These are phyloP conservation scores for Procambarus clarkii DNA, from an alignment of 1,140 invertebrate species.

Conservation along the genomic window DNA sequence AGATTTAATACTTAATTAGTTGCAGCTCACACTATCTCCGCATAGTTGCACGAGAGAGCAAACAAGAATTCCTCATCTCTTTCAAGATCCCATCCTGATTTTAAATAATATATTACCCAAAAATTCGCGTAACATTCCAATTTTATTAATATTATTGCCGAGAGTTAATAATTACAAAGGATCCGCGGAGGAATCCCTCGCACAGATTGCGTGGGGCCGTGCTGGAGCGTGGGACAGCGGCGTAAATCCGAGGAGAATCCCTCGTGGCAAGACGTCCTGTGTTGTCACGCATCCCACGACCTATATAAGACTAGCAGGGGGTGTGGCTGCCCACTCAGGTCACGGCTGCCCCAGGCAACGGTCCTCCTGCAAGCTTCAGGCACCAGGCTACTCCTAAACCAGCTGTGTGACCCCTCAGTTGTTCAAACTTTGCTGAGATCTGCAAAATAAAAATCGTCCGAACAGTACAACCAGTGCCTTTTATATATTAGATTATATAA, in stretches of 20 bases:
- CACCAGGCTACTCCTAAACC: neutral
- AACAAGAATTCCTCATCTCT: too few species aligned
- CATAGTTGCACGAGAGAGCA: too few species aligned
- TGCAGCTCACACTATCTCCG: too few species aligned
- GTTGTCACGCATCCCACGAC: slow-evolving; percentile 22
- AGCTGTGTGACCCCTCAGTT: neutral
- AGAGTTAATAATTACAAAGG: too few species aligned
- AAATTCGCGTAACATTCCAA: too few species aligned
- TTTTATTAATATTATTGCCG: too few species aligned
- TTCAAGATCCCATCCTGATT: too few species aligned
- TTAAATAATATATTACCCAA: too few species aligned
- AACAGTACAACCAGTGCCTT: slow-evolving; percentile 4
- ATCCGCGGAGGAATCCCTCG: neutral
- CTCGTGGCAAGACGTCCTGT: neutral
- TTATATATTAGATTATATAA: too few species aligned
- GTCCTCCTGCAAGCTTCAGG: neutral
- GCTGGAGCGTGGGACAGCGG: neutral
- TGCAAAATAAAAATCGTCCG: neutral
- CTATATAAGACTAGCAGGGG: slow-evolving; percentile 47
- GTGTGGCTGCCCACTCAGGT: slow-evolving; percentile 29
- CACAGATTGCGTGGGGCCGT: neutral
- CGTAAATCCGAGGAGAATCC: neutral
- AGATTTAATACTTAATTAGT: too few species aligned
- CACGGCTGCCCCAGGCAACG: slow-evolving; percentile 35
- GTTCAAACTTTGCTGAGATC: neutral